Conservation (phyloP, 2,888 invertebrate species). For the Orchestes rusci region DNA sequence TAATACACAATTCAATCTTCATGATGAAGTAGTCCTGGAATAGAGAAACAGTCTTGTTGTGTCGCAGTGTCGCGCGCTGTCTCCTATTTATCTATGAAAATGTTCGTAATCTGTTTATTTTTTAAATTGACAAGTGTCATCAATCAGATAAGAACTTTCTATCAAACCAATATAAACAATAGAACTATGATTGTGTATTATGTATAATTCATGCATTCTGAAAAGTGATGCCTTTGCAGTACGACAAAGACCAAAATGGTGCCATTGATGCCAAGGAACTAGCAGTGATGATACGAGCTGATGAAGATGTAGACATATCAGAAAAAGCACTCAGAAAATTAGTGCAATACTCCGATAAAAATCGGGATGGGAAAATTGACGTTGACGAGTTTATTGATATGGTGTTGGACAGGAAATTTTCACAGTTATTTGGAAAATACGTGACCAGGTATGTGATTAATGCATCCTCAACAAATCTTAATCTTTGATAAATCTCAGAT, state of each 20-base stretch:
- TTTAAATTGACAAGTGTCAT: too few species aligned
- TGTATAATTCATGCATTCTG: neutral
- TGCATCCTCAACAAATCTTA: neutral
- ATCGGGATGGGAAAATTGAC: conserved; percentile 60
- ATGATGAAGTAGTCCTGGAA: too few species aligned
- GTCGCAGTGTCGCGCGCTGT: too few species aligned
- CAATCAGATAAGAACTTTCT: neutral
- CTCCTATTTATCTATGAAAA: too few species aligned
- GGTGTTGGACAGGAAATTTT: conserved; percentile 53
- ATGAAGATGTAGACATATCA: conserved; percentile 26
- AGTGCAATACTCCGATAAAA: conserved; percentile 55
- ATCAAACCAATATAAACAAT: neutral
- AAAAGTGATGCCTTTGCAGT: conserved; percentile 9
- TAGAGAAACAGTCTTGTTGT: too few species aligned
- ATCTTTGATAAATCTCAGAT: conserved; percentile 23
- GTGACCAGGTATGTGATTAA: conserved; percentile 50
- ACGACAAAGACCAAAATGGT: conserved; percentile 56
- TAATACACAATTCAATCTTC: too few species aligned
- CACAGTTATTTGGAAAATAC: conserved; percentile 56
- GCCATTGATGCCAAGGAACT: conserved; percentile 61
- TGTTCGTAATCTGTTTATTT: too few species aligned
- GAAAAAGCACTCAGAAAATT: conserved; percentile 53
- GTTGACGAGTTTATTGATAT: conserved; percentile 65
- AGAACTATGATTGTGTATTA: neutral
- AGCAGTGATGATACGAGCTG: conserved; percentile 50